Evolutionary conservation across 37 sponge, comb jelly and placozoan genomes (phyloP).

Genomic region (Dysidea cf. avara): DNA sequence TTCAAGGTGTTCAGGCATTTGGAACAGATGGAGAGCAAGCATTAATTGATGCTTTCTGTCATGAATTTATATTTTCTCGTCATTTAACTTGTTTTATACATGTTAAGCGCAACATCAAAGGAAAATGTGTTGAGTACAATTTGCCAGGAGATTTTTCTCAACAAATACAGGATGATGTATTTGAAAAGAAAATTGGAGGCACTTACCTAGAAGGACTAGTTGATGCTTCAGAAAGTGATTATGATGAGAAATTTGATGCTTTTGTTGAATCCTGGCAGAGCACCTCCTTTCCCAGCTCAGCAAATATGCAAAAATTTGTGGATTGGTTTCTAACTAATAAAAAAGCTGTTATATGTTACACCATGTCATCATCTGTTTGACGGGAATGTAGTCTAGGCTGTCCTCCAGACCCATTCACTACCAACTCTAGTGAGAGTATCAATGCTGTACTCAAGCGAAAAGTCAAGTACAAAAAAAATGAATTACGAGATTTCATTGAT

Average conservation of each 20-base stretch:
- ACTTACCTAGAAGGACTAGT: conserved; percentile 38
- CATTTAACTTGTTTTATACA: conserved; percentile 55
- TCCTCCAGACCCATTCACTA: conserved; percentile 39
- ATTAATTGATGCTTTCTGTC: conserved; percentile 34
- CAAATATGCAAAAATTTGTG: background rate
- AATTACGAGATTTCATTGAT: conserved; percentile 25
- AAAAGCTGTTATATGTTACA: conserved; percentile 22
- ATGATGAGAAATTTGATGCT: background rate
- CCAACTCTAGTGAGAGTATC: conserved; percentile 38
- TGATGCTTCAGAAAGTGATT: conserved; percentile 22
- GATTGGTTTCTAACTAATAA: conserved; percentile 14
- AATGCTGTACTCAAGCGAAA: conserved; percentile 44
- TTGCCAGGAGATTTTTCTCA: conserved; percentile 8
- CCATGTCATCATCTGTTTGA: conserved; percentile 27
- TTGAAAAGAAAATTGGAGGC: conserved; percentile 23
- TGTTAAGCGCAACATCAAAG: conserved; percentile 35
- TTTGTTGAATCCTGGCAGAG: conserved; percentile 1
- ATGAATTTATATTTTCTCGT: conserved; percentile 33
- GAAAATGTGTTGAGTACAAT: conserved; percentile 13
- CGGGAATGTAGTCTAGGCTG: conserved; percentile 25
- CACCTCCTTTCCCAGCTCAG: background rate
- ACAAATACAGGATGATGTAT: conserved; percentile 30
- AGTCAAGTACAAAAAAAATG: conserved; percentile 37
- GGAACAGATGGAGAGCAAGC: conserved; percentile 52
- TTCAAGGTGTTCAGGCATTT: conserved; percentile 40